Evolutionary conservation across 2,797 vertebrate genomes (phyloP).

Genomic region (Lates japonicus): DNA sequence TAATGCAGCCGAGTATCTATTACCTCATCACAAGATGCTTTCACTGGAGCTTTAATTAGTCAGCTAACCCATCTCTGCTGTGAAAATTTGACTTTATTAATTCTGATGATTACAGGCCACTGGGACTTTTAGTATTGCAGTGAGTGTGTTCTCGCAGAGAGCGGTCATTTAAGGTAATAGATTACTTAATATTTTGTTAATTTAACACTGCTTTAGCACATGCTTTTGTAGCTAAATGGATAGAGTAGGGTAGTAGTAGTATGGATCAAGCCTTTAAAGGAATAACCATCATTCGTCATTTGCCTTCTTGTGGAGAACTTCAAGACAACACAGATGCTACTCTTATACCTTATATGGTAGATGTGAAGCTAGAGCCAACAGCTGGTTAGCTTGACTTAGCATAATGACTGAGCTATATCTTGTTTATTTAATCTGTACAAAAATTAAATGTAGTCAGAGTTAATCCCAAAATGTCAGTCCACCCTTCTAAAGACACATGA

Average conservation of each 20-base stretch:
- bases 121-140: conserved; percentile 4
- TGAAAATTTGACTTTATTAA: conserved; percentile 18
- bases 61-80: not conserved
- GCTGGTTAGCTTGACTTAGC: not conserved
- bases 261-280: not conserved
- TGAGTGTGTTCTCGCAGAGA: not conserved
- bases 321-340: too few relatives aligned
- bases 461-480: not conserved
- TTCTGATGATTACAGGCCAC: conserved; percentile 25
- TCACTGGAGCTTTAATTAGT: conserved; percentile 25
- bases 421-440: not conserved
- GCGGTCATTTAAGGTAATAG: conserved; percentile 6
- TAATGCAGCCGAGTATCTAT: conserved; percentile 23
- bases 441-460: not conserved
- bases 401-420: not conserved
- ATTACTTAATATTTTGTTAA: not conserved
- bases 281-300: too few relatives aligned
- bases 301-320: too few relatives aligned
- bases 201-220: not conserved
- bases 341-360: too few relatives aligned
- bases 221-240: not conserved
- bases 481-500: not conserved
- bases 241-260: not conserved
- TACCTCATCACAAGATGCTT: conserved; percentile 9
- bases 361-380: too few relatives aligned